These are phyloP conservation scores for Agrotis segetum DNA, from an alignment of 2,888 invertebrate species.

Conservation along the genomic window DNA sequence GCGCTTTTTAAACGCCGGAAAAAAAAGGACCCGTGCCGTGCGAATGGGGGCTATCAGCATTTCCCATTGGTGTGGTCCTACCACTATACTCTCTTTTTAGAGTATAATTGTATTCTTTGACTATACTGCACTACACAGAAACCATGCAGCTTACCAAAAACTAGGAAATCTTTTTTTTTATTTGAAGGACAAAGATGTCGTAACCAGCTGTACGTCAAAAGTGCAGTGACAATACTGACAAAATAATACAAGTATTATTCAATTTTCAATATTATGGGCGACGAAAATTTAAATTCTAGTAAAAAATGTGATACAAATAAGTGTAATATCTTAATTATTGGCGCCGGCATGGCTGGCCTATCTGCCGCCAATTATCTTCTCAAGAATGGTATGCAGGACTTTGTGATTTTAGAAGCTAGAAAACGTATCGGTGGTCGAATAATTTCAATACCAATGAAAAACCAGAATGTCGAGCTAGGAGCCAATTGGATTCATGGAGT, in stretches of 20 bases:
- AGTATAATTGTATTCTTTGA: too few relatives aligned
- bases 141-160: slow-evolving; percentile 20
- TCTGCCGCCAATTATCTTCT: slow-evolving; percentile 96
- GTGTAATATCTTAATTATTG: slow-evolving; percentile 95
- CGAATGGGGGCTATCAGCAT: too few relatives aligned
- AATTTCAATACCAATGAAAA: slow-evolving; percentile 93
- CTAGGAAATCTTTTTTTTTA: slow-evolving; percentile 13
- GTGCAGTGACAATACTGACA: slow-evolving; percentile 75
- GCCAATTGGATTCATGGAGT: slow-evolving; percentile 99
- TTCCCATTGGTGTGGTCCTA: too few relatives aligned
- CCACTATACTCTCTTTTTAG: too few relatives aligned
- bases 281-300: slow-evolving; percentile 89
- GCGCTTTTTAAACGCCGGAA: too few relatives aligned
- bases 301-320: slow-evolving; percentile 87
- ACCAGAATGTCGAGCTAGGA: slow-evolving; percentile 95
- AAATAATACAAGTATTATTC: slow-evolving; percentile 77
- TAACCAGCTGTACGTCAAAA: slow-evolving; percentile 85
- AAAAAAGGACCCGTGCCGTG: too few relatives aligned
- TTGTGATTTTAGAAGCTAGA: slow-evolving; percentile 95
- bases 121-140: too few relatives aligned
- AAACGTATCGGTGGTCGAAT: slow-evolving; percentile 96
- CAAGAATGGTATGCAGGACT: slow-evolving; percentile 95
- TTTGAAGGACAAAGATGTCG: slow-evolving; percentile 72
- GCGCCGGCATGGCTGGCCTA: slow-evolving; percentile 96
- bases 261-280: slow-evolving; percentile 88